phyloP scores from a whole-genome alignment of 2,113 vertebrate genomes.

The Brachypteracias leptosomus region DNA sequence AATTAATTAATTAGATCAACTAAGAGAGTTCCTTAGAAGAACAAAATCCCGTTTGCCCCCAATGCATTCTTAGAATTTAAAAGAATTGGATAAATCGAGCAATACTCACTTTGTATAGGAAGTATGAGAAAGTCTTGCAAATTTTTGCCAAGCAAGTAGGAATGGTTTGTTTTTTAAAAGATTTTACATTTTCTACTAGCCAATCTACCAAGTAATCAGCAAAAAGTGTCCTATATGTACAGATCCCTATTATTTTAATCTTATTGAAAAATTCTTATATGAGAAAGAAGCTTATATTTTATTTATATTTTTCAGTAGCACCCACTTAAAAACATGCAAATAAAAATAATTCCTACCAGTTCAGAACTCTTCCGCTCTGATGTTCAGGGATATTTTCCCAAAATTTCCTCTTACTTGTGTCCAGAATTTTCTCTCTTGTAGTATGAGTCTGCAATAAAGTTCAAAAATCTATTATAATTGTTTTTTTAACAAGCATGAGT shows the following conservation, averaged over 20 bases:
- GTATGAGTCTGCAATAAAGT: conserved; percentile 15
- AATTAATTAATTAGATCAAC: neutral
- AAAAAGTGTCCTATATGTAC: neutral
- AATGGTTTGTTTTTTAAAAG: neutral
- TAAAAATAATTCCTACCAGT: conserved; percentile 21
- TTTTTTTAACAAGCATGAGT: neutral
- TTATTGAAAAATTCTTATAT: neutral
- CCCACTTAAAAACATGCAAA: neutral
- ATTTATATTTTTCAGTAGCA: neutral
- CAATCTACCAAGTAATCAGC: neutral
- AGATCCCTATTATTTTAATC: neutral
- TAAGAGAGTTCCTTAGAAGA: neutral
- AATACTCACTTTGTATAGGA: neutral
- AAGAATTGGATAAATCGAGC: neutral
- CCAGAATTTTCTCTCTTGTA: neutral
- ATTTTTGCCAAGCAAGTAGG: neutral
- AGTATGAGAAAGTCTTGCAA: neutral
- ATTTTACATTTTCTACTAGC: neutral
- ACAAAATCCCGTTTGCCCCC: neutral
- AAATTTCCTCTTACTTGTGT: neutral
- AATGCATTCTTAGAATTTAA: neutral
- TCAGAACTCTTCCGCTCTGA: neutral
- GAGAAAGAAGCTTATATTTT: neutral
- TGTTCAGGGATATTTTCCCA: neutral
- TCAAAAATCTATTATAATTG: neutral